Evolutionary conservation across 2,797 vertebrate genomes (phyloP).

Genomic region (Gallinago solitaria): DNA sequence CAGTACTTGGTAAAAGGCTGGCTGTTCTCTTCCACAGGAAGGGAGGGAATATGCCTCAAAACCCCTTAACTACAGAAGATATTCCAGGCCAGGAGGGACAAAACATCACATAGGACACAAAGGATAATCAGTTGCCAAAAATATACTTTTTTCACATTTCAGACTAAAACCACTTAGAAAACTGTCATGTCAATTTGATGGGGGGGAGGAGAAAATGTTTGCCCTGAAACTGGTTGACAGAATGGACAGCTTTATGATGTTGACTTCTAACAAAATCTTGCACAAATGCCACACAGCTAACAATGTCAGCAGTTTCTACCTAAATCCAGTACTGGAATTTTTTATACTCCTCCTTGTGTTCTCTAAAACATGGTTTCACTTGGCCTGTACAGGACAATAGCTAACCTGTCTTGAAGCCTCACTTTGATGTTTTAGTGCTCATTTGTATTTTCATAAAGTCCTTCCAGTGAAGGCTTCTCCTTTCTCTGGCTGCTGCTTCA

Average conservation of each 20-base stretch:
- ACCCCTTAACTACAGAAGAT: background rate
- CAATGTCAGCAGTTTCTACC: background rate
- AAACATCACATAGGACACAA: background rate
- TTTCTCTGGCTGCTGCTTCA: background rate
- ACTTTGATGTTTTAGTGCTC: background rate
- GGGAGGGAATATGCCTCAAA: background rate
- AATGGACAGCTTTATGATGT: conserved; percentile 18
- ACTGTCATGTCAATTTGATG: background rate
- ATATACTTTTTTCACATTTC: background rate
- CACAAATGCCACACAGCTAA: conserved; percentile 5
- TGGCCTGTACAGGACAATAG: background rate
- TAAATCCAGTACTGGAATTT: background rate
- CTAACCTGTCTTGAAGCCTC: background rate
- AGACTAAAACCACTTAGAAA: conserved; percentile 21
- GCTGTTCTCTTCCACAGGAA: background rate
- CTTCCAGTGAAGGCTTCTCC: background rate
- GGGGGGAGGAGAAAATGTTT: background rate
- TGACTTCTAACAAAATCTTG: conserved; percentile 9
- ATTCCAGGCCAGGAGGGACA: background rate
- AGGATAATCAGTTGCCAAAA: conserved; percentile 19
- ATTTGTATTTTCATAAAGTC: background rate
- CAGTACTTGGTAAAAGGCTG: background rate
- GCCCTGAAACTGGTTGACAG: conserved; percentile 7
- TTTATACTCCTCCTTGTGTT: background rate
- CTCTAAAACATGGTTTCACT: background rate